These are phyloP conservation scores for Morone chrysops DNA, from an alignment of 2,113 vertebrate species.

Conservation along the genomic window DNA sequence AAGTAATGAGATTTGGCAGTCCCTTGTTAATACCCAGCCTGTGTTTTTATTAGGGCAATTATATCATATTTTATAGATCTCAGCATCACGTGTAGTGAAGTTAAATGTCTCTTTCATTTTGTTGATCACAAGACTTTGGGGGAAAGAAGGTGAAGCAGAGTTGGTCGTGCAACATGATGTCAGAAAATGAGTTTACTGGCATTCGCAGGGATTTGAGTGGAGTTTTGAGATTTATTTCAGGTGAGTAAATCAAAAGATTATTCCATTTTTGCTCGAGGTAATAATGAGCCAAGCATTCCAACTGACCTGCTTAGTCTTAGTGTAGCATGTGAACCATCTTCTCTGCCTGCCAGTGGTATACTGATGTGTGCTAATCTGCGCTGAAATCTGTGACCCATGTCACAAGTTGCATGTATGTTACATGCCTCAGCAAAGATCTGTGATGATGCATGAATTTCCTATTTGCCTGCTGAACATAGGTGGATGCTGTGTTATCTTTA, in stretches of 20 bases:
- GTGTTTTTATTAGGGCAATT: slow-evolving; percentile 68
- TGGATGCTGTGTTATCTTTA: slow-evolving; percentile 26
- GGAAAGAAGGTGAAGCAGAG: not conserved
- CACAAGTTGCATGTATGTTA: slow-evolving; percentile 44
- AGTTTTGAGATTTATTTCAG: slow-evolving; percentile 28
- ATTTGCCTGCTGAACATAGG: slow-evolving; percentile 14
- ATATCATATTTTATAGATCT: slow-evolving; percentile 55
- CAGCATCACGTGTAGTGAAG: slow-evolving; percentile 5
- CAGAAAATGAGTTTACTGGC: not conserved
- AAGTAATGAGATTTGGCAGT: slow-evolving; percentile 48
- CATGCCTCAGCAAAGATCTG: slow-evolving; percentile 19
- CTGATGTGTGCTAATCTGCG: slow-evolving; percentile 26
- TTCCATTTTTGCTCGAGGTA: slow-evolving; percentile 11
- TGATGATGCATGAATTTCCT: not conserved
- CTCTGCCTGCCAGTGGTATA: slow-evolving; percentile 16
- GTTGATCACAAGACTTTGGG: not conserved
- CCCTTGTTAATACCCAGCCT: slow-evolving; percentile 28
- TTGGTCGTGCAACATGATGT: not conserved
- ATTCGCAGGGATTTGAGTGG: not conserved
- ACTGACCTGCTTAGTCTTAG: slow-evolving; percentile 51
- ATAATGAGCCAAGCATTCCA: slow-evolving; percentile 21
- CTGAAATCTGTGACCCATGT: slow-evolving; percentile 52
- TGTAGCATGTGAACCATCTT: slow-evolving; percentile 26
- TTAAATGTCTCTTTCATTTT: slow-evolving; percentile 18
- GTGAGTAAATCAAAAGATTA: slow-evolving; percentile 19